Evolutionary conservation across 2,797 vertebrate genomes (phyloP).

Genomic region (Girardinus metallicus): DNA sequence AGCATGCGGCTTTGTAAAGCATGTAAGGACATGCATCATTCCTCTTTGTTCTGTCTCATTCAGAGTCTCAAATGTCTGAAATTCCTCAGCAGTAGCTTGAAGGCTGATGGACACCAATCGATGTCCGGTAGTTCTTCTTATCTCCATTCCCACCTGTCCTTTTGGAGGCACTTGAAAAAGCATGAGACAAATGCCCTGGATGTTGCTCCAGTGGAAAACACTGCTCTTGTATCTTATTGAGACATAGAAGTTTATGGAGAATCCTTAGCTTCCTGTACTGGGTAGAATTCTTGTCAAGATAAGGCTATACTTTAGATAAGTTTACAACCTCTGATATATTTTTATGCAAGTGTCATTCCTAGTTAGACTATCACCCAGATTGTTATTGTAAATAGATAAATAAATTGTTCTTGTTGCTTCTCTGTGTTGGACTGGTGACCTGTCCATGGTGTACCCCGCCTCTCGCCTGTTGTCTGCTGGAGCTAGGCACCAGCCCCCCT

Average conservation of each 20-base stretch:
- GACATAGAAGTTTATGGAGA: neutral
- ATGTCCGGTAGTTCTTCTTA: constrained; percentile 28
- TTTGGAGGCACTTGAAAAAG: constrained; percentile 35
- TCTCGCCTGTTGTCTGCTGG: too few species aligned
- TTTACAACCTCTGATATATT: neutral
- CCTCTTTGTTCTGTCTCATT: constrained; percentile 39
- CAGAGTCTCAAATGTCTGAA: constrained; percentile 48
- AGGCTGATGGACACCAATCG: constrained; percentile 41
- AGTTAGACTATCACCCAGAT: neutral
- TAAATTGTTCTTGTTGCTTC: neutral
- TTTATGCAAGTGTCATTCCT: neutral
- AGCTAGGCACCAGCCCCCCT: too few species aligned
- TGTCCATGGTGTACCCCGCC: too few species aligned
- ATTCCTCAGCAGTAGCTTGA: constrained; percentile 66
- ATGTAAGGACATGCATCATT: constrained; percentile 52
- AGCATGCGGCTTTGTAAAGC: constrained; percentile 27
- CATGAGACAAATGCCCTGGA: constrained; percentile 31
- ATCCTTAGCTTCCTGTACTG: neutral
- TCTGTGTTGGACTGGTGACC: too few species aligned
- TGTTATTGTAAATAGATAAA: neutral
- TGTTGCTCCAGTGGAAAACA: neutral
- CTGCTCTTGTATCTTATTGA: neutral
- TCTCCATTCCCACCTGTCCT: constrained; percentile 65
- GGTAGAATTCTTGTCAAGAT: neutral
- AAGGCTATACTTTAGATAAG: neutral